Evolutionary conservation across 2,113 vertebrate genomes (phyloP).

Genomic region (Pomatorhinus ruficollis): DNA sequence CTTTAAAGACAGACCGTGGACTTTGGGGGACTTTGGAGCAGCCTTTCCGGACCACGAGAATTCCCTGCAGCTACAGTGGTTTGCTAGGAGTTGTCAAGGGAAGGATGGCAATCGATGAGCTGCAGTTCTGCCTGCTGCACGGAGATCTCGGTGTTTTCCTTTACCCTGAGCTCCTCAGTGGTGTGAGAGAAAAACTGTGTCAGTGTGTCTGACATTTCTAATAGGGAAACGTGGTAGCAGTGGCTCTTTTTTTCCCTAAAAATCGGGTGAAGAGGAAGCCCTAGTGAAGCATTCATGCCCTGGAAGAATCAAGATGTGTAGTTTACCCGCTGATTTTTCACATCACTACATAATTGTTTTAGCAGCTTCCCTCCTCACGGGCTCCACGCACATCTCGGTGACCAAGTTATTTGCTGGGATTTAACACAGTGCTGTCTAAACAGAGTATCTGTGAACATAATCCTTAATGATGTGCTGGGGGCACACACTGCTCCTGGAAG

Average conservation of each 20-base stretch:
- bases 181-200: background rate
- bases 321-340: background rate
- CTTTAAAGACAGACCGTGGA: background rate
- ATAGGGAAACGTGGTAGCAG: background rate
- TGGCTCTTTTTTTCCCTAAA: background rate
- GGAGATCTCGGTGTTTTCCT: background rate
- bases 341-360: background rate
- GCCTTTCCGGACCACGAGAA: background rate
- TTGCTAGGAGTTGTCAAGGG: background rate
- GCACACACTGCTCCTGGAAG: background rate
- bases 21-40: background rate
- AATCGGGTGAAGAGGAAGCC: background rate
- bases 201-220: background rate
- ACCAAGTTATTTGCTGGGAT: slow-evolving; percentile 20
- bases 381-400: background rate
- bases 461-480: background rate
- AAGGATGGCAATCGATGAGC: background rate
- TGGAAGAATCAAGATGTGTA: background rate
- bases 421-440: slow-evolving; percentile 14
- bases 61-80: background rate
- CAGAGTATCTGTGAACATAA: background rate
- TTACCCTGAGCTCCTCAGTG: background rate
- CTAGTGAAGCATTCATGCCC: background rate
- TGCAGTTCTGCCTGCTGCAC: background rate
- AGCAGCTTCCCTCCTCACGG: background rate